Evolutionary conservation across 2,113 vertebrate genomes (phyloP).

Genomic region (Cavia porcellus): DNA sequence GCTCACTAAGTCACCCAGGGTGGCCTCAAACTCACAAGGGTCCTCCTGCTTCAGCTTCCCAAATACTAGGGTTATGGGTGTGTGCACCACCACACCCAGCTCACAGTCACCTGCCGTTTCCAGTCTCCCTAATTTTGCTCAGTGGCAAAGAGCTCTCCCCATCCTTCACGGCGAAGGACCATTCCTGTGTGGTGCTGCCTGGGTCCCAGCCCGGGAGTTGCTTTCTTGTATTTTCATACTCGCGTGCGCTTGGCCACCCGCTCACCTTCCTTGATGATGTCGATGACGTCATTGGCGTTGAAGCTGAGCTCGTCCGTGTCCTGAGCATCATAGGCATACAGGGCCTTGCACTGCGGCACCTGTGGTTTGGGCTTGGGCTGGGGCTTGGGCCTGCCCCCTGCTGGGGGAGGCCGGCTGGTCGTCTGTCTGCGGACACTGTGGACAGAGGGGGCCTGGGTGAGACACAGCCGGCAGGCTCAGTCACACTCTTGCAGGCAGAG

Average conservation of each 20-base stretch:
- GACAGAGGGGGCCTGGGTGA: neutral
- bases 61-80: neutral
- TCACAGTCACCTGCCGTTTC: neutral
- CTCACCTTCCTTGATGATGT: slow-evolving; percentile 96
- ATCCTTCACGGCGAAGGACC: neutral
- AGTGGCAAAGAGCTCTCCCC: neutral
- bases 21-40: neutral
- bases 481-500: neutral
- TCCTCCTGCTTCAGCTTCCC: neutral
- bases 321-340: slow-evolving; percentile 98
- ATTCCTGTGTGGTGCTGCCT: neutral
- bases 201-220: neutral
- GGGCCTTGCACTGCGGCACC: slow-evolving; percentile 97
- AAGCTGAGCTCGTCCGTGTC: slow-evolving; percentile 99
- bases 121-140: neutral
- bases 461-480: neutral
- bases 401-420: slow-evolving; percentile 92
- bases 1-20: neutral
- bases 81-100: neutral
- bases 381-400: slow-evolving; percentile 96
- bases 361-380: slow-evolving; percentile 98
- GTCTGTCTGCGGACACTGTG: slow-evolving; percentile 93
- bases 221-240: too few species aligned
- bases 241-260: too few species aligned
- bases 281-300: slow-evolving; percentile 97